Evolutionary conservation across 2,888 invertebrate species (phyloP), one percentile per base, ranked within the genome.

Genomic region (Caenorhabditis drosophilae): DNA sequence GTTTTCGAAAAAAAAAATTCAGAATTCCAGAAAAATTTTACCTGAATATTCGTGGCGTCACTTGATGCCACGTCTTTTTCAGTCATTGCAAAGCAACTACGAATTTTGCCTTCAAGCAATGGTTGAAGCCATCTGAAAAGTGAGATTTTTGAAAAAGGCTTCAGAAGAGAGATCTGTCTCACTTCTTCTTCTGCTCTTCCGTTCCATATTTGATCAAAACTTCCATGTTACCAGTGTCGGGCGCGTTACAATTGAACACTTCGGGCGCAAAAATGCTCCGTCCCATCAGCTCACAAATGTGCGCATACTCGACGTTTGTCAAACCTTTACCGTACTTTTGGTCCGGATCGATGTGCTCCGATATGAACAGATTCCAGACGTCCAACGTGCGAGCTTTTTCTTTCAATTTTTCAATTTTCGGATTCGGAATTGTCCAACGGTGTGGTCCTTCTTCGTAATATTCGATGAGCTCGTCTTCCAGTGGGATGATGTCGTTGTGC

Each of bases 181-280:
- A 62, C 48, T 70, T 60, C 31, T 61, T 44, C 75, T 86, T 84
- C 73, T 86, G 86, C 60, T 84, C 82, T 38, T 82, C 83, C 11
- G 77, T 84, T 25, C 85, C 86, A 70, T 86, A 86, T 52, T 84
- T 84, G 18, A 86, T 82, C 23, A 86, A 71, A 12, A 85, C 85
- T 71, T 86, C 86, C 85, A 86, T 86, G 74, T 86, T 86, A 42
- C 86, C 86, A 6, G 86, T 86, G 71, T 86, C 86, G 3, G 86
- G 86, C 15, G 86, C 85, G 48, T 82, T 82, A 69, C 86, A 86
- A 79, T 86, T 86, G 76, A 86, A 86, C 12, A 86, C 85, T 81
- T 86, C 85, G 12, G 85, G 82, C 6, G 85, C 84, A 42, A 82
- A 77, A 3, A 79, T 59, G 52, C 73, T 79, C 56, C 77, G 71